These are phyloP conservation scores for Phrynocephalus guinanensis DNA, from an alignment of 2,797 vertebrate genomes.

Conservation along the genomic window DNA sequence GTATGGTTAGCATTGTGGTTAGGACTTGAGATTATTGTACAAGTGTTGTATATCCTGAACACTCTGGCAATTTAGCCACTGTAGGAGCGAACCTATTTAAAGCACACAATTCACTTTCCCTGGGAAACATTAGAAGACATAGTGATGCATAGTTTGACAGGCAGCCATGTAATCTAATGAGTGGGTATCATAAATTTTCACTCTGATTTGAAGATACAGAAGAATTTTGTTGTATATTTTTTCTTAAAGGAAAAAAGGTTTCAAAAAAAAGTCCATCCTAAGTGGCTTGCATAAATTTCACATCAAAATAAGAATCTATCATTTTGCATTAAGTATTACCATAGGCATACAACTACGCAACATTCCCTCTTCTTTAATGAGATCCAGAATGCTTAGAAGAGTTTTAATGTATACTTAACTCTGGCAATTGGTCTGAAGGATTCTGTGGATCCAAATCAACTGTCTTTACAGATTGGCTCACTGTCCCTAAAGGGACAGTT, in stretches of 20 bases:
- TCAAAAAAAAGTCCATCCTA: not conserved
- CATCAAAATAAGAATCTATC: not conserved
- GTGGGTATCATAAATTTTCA: too few species aligned
- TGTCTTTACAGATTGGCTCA: slow-evolving; percentile 46
- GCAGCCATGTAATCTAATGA: not conserved
- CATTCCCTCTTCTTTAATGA: slow-evolving; percentile 49
- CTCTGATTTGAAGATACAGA: too few species aligned
- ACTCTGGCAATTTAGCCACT: not conserved
- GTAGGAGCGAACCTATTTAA: not conserved
- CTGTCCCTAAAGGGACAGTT: slow-evolving; percentile 39
- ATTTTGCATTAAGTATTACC: slow-evolving; percentile 45
- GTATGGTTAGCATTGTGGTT: too few species aligned
- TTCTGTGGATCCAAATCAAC: slow-evolving; percentile 60
- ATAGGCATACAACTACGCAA: slow-evolving; percentile 23
- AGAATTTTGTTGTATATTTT: not conserved
- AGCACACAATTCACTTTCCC: not conserved
- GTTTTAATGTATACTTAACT: slow-evolving; percentile 40
- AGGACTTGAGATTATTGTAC: too few species aligned
- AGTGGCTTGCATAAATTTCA: not conserved
- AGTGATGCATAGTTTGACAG: not conserved
- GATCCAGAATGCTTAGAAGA: slow-evolving; percentile 24
- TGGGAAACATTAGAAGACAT: not conserved
- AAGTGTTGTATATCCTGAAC: too few species aligned
- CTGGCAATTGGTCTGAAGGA: slow-evolving; percentile 58
- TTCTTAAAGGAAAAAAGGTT: not conserved